Percentiles rank a stretch among this genome's conserved stretches.
Conservation (phyloP, 2,888 invertebrate species). For the Limnephilus marmoratus region DNA sequence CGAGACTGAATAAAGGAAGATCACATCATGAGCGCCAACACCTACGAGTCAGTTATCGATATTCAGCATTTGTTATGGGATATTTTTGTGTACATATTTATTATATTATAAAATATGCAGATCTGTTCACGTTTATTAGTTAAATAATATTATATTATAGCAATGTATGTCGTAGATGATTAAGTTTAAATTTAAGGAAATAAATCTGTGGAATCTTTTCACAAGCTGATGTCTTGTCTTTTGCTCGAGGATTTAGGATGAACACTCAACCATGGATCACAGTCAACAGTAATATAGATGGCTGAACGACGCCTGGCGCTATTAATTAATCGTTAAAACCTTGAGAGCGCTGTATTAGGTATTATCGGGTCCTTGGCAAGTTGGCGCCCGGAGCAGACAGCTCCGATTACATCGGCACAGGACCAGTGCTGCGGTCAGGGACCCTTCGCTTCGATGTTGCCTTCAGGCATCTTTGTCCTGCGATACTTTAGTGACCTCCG, state of each 20-base stretch:
- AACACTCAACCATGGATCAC: background rate
- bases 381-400: too few species aligned
- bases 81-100: background rate
- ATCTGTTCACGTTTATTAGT: background rate
- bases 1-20: background rate
- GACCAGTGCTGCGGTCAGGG: too few species aligned
- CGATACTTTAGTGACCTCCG: too few species aligned
- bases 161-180: background rate
- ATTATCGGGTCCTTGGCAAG: too few species aligned
- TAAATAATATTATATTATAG: background rate
- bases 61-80: background rate
- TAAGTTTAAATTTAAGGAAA: background rate
- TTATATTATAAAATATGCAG: background rate
- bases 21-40: background rate
- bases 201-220: background rate
- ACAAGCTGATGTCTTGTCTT: background rate
- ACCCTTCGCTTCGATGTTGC: too few species aligned
- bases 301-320: too few species aligned
- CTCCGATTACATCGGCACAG: too few species aligned
- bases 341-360: too few species aligned
- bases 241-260: background rate
- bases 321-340: too few species aligned
- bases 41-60: background rate
- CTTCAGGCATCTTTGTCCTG: too few species aligned
- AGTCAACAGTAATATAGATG: background rate